These are phyloP conservation scores for Boulengeromyrus knoepffleri DNA, from an alignment of 2,113 vertebrate genomes.

Conservation along the genomic window DNA sequence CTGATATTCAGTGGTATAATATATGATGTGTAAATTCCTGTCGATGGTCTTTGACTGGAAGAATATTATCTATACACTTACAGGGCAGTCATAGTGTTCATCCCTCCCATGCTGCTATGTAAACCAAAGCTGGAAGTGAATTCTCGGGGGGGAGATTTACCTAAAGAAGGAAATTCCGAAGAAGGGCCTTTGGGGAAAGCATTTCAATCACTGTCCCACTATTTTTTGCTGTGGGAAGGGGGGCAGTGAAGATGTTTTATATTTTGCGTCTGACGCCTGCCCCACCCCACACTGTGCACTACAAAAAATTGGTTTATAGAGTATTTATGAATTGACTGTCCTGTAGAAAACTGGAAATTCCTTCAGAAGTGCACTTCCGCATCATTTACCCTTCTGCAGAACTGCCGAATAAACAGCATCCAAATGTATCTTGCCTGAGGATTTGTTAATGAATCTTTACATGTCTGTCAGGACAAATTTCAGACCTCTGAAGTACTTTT, in stretches of 20 bases:
- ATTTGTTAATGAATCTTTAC: background rate
- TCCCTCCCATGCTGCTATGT: background rate
- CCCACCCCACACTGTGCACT: background rate
- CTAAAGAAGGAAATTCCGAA: background rate
- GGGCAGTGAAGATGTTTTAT: background rate
- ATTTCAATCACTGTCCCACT: background rate
- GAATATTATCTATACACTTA: background rate
- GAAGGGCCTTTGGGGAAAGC: background rate
- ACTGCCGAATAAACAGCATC: background rate
- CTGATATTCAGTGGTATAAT: background rate
- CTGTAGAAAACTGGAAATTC: background rate
- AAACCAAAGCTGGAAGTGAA: background rate
- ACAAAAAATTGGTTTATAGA: background rate
- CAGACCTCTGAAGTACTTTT: background rate
- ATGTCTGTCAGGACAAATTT: background rate
- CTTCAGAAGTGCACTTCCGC: background rate
- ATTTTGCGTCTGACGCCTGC: background rate
- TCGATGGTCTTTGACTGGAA: background rate
- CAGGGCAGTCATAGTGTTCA: background rate
- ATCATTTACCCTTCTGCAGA: background rate
- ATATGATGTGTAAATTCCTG: background rate
- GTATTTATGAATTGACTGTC: background rate
- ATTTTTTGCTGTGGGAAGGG: background rate
- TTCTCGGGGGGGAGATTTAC: background rate
- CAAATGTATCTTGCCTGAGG: background rate